Percentiles rank a stretch among this genome's conserved stretches.
Evolutionary conservation across 2,113 vertebrate species (phyloP).

Genomic region (Sturnira hondurensis): DNA sequence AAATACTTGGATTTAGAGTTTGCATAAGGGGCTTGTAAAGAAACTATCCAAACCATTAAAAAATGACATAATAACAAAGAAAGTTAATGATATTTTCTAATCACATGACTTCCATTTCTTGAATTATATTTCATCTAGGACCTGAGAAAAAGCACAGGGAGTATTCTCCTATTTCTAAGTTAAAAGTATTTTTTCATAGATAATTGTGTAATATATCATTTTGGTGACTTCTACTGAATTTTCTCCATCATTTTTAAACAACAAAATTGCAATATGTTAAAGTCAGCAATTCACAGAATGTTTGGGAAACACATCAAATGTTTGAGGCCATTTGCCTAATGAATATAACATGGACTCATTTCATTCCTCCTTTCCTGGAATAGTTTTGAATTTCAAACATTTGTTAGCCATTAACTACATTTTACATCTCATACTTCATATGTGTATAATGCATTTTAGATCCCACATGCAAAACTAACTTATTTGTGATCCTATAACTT

Average conservation of each 20-base stretch:
- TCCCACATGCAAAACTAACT: constrained; percentile 38
- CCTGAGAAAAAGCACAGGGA: constrained; percentile 33
- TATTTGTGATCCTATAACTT: constrained; percentile 33
- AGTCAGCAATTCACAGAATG: constrained; percentile 37
- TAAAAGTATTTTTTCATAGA: constrained; percentile 24
- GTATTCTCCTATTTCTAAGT: constrained; percentile 2
- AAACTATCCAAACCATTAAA: constrained; percentile 40
- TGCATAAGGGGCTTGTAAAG: constrained; percentile 48
- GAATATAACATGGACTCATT: constrained; percentile 62
- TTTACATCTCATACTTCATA: constrained; percentile 56
- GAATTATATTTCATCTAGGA: constrained; percentile 35
- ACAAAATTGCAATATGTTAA: constrained; percentile 47
- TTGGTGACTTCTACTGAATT: constrained; percentile 9
- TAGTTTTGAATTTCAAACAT: constrained; percentile 67
- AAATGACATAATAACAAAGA: constrained; percentile 46
- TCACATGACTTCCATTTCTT: constrained; percentile 64
- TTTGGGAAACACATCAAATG: constrained; percentile 54
- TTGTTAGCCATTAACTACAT: constrained; percentile 66
- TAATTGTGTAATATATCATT: background rate
- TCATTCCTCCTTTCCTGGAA: constrained; percentile 57
- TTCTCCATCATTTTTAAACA: constrained; percentile 39
- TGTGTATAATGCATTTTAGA: constrained; percentile 47
- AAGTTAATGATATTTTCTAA: constrained; percentile 63
- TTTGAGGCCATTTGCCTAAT: constrained; percentile 58
- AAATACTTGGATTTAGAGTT: constrained; percentile 32